Base-by-base conservation (phyloP, 2,888 invertebrate genomes). In the Auanema sp. region DNA sequence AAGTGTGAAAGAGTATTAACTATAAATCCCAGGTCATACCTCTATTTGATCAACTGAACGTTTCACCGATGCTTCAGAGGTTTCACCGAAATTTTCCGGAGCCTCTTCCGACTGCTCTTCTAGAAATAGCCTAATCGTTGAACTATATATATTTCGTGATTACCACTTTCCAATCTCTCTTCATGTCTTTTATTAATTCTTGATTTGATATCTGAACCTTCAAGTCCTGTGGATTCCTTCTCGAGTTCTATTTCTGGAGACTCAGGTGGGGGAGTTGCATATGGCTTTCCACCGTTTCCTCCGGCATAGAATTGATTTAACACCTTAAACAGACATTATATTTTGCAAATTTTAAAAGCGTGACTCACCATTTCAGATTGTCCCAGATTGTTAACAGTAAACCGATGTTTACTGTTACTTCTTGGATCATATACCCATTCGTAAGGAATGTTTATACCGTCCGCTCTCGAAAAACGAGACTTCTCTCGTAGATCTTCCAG, bases 281-380 rank as follows among this genome's bases (percentile, higher is more conserved):
- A 62, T 21, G 62, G 62, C 57, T 62, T 62, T 14, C 62, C 62
- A 5, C 57, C 57, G 49, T 62, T 62, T 11, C 56, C 56, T 33
- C 62, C 62, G 14, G 24, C 47, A 42, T 52, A 62, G 41, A 62
- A 62, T 41, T 62, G 62, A 24, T 57, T 24, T 33, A 62, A 42
- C 33, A 62, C 62, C 62, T 62, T 23, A n/a, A 52, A 52, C 4
- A 54, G 23, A 3, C 47, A 16, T 47, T 18, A 21, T 18, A 47
- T 18, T 43, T 43, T 16, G 10, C 4, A 47, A 18, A 3, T 3
- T 47, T 47, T 6, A 21, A 5, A 5, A 47, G 16, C 8, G 3
- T 21, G 10, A 33, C 33, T 21, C 12, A 62, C 62, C 40, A 18
- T 18, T 1, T 57, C 49, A 11, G 62, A 62, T 51, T 62, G 62